Evolutionary conservation across 1,140 invertebrate genomes (phyloP), one percentile per base, ranked within the genome.

Genomic region (Marisa cornuarietis): DNA sequence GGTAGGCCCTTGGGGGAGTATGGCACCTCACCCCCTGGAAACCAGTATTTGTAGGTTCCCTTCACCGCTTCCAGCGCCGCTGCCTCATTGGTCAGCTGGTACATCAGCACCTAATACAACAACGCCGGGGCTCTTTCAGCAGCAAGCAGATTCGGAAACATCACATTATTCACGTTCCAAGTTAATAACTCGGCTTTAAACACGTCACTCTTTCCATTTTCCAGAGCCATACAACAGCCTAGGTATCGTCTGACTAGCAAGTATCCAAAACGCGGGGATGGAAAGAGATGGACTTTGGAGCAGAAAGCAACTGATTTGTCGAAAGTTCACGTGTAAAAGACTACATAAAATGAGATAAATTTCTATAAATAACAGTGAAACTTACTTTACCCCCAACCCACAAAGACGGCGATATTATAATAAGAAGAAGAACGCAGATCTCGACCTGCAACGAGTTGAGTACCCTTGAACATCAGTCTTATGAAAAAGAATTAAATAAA

Each of bases 1-100:
- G 84, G 87, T 26, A 89, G 80, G 16, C 87, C 87, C 62, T 87
- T 82, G 8, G 85, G 86, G 8, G 86, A 87, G 81, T 89, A 88
- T 4, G 83, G 83, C 14, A 89, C 77, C n/a, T 78, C 42, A 58
- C 85, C 82, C 16, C 83, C 83, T 8, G 84, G 84, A 24, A 84
- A 65, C 82, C 86, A 87, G 31, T 78, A 61, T 3, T 62, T 72
- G 61, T 84, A 82, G 3, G 80, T 86, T 0, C 72, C 74, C 68
- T 83, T 81, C 16, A 86, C 79, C 31, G 82, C 81, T 16, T 81
- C 66, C 22, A 79, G 79, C 63, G 85, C 85, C 31, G 68, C 75
- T n/a, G 77, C 83, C 63, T 86, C 78, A 9, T 79, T 63, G 24
- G 84, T 85, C 13, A 82, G 54, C 52, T 86, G 75, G 66, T 84